Base-by-base conservation (phyloP, 2,113 vertebrate species). In the Halichoerus grypus region DNA sequence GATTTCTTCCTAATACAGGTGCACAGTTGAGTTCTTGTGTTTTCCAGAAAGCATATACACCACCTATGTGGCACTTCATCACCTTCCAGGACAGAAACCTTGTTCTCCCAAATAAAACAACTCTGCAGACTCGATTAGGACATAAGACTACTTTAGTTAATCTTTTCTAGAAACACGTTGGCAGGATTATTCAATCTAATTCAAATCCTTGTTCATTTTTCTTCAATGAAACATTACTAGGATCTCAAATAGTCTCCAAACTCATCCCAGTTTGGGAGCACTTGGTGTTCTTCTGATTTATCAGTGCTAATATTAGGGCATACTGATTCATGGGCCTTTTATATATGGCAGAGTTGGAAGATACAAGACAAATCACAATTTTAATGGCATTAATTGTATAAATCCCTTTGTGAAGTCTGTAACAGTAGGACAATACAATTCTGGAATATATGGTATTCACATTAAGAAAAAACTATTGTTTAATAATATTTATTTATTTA, bases 61-160 rank as follows among this genome's bases (percentile, higher is more conserved):
- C 90, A 97, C 92, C 96, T 97, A 55, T 65, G 57, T n/a, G 0
- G 12, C 79, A 94, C 87, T 97, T 96, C 0, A 11, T 95, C 91
- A 95, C 95, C 93, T 97, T 97, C 96, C 94, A 97, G 94, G 80
- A 93, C 94, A 97, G 97, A 98, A 98, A 97, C 84, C 97, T 97
- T 98, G 91, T 98, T 98, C 86, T 97, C 94, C 97, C 97, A 95
- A 97, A 97, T 81, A 96, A 97, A 98, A 98, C 80, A 97, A 91
- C 96, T 96, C 65, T 85, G 84, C 65, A 96, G 97, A 96, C 79
- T 98, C 94, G 95, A 88, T 88, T 97, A 81, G 97, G 95, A 98
- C 92, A 96, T 88, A 89, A 98, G 88, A 91, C 90, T 91, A 97
- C 96, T 97, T 97, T 90, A 98, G 94, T 79, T 63, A 97, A 97